A percentile compares a stretch with the other conserved stretches of the same genome.
Conservation (phyloP, 2,113 vertebrate genomes). For the Etheostoma cragini region DNA sequence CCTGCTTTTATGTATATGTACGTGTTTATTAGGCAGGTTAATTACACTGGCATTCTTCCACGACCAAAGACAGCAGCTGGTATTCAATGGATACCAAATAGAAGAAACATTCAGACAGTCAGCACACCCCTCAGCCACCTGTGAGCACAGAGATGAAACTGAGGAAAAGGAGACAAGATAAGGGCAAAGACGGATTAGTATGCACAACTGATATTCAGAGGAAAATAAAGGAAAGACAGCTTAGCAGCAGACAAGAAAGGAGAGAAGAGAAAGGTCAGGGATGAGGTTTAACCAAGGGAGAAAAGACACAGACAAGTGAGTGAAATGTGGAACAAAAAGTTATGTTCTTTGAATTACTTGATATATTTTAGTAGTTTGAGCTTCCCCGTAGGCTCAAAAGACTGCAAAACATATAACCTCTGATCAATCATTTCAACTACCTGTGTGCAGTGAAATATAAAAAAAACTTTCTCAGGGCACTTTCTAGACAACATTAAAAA, state of each 20-base stretch:
- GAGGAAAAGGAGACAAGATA: slow-evolving; percentile 30
- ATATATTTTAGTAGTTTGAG: slow-evolving; percentile 49
- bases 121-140: slow-evolving; percentile 47
- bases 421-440: slow-evolving; percentile 37
- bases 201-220: slow-evolving; percentile 54
- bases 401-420: slow-evolving; percentile 43
- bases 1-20: slow-evolving; percentile 17
- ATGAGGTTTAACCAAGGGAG: slow-evolving; percentile 44
- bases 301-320: slow-evolving; percentile 24
- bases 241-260: slow-evolving; percentile 15
- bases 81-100: slow-evolving; percentile 53
- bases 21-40: slow-evolving; percentile 7
- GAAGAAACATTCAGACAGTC: slow-evolving; percentile 28
- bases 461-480: slow-evolving; percentile 34
- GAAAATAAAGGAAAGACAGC: slow-evolving; percentile 38
- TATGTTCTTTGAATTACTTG: slow-evolving; percentile 37
- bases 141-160: slow-evolving; percentile 38
- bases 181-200: slow-evolving; percentile 56
- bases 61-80: slow-evolving; percentile 55
- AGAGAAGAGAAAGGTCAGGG: slow-evolving; percentile 51
- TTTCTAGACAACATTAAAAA: slow-evolving; percentile 22
- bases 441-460: slow-evolving; percentile 45
- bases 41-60: slow-evolving; percentile 22
- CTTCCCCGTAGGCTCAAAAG: slow-evolving; percentile 35
- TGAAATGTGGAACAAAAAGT: slow-evolving; percentile 42